Evolutionary conservation across 2,888 invertebrate species (phyloP), one percentile per base, ranked within the genome.

Genomic region (Entomobrya proxima): DNA sequence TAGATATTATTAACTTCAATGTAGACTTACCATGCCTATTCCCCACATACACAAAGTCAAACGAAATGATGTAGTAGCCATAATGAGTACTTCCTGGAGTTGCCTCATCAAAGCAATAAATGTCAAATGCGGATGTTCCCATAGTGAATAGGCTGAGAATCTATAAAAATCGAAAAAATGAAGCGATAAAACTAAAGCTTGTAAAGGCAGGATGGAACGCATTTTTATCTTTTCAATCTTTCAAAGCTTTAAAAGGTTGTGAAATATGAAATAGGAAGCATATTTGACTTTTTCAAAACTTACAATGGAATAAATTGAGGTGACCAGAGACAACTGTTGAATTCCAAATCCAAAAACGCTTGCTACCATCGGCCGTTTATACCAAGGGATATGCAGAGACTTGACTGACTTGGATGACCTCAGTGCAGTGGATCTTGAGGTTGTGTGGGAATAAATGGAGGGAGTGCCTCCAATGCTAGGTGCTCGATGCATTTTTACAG

Each of bases 21-120:
- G n/a, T n/a, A n/a, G n/a, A n/a, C n/a, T 93, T 92, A 97, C 97
- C 95, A 91, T 97, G 96, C 87, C 94, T 93, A 91, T 96, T 97
- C 21, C 98, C 98, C 78, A 97, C 96, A 91, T 97, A 98, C 27
- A 98, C 97, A 92, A 98, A 98, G 91, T 98, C 96, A 91, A 96
- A 98, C 47, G 97, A 97, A 91, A 98, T 95, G 58, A 97, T 94
- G 91, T 97, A 97, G 91, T 96, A 97, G 1, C 98, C 97, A 88
- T 96, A 97, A 92, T 98, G 98, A 0, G 95, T 95, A 0, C 96
- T 96, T 2, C 98, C 97, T 0, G 97, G 97, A 0, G 96, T 94
- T 0, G 97, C 97, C 95, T 97, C 96, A 0, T 95, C 94, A 88
- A 97, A 93, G 90, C 97, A 97, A 92, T 98, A 98, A 18, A 97